Base-by-base conservation (phyloP, 2,888 invertebrate species). In the Phortica okadai region DNA sequence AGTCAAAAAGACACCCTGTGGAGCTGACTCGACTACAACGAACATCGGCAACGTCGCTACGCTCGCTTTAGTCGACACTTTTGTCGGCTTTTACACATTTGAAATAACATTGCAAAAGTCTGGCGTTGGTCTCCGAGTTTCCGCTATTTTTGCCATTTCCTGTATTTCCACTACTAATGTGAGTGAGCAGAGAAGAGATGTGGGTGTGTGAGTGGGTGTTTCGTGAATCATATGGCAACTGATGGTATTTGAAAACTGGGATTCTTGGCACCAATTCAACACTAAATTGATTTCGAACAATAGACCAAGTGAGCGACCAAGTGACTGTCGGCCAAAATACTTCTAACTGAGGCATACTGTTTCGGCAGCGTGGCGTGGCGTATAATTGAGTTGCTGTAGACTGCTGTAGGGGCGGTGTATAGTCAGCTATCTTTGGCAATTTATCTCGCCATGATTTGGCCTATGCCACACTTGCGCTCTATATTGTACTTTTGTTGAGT, bases 221-320 rank as follows among this genome's bases (percentile, higher is more conserved):
- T n/a, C n/a, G 73, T 77, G 66, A 78, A 77, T 78, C 73, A 58
- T 14, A 73, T 76, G 73, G 72, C n/a, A n/a, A n/a, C n/a, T 11
- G 73, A 45, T 75, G 70, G 77, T 82, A 78, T 82, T 87, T 84
- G 86, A 88, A 89, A 89, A 89, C n/a, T 89, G 83, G 88, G 88
- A 89, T 89, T 89, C 86, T 90, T 90, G 90, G 90, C 90, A 89
- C 86, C 87, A 89, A 88, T 90, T 90, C 90, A 90, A 90, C 88
- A 88, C 86, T 88, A 89, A 90, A 90, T 90, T 90, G 90, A 90
- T 89, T 90, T 90, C 84, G 85, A 87, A 89, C 89, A 90, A 90
- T 86, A 84, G 87, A 79, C 59, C 72, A 72, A 74, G 77, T 72
- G 76, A 56, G 44, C 14, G 75, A 54, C 11, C 54, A 54, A 54